Evolutionary conservation across 2,797 vertebrate species (phyloP).

Genomic region (Microcaecilia unicolor): DNA sequence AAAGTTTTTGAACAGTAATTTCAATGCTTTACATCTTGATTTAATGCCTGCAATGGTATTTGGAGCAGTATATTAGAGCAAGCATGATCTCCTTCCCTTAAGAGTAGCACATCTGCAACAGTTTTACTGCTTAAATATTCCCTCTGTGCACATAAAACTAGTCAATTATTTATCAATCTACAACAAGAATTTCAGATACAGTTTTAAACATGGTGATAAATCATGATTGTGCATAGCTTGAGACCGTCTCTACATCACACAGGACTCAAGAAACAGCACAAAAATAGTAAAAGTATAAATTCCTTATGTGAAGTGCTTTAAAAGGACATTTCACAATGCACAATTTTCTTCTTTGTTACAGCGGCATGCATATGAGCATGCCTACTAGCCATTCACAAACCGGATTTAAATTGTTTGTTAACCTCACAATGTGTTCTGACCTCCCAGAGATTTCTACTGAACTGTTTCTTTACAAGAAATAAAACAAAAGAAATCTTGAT

Average conservation of each 20-base stretch:
- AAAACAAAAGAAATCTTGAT: no score
- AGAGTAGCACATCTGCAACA: background rate
- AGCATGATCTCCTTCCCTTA: slow-evolving; percentile 3
- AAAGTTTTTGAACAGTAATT: slow-evolving; percentile 8
- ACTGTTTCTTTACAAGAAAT: no score
- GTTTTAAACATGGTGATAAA: slow-evolving; percentile 4
- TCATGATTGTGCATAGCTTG: slow-evolving; percentile 6
- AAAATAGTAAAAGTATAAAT: background rate
- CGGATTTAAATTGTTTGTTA: no score
- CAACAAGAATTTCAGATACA: slow-evolving; percentile 12
- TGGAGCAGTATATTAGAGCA: slow-evolving; percentile 8
- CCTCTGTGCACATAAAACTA: slow-evolving; percentile 6
- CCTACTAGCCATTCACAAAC: no score
- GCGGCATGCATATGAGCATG: no score
- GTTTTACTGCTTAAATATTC: slow-evolving; percentile 4
- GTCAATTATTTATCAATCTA: slow-evolving; percentile 17
- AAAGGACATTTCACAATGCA: no score
- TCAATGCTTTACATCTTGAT: slow-evolving; percentile 5
- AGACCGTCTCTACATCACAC: slow-evolving; percentile 4
- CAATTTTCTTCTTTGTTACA: no score
- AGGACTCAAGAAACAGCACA: background rate
- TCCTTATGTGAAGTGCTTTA: background rate
- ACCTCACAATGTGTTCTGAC: no score
- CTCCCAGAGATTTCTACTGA: no score
- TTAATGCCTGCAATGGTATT: slow-evolving; percentile 9